Conservation (phyloP, 2,797 vertebrate species). For the Psittacula derbiana region DNA sequence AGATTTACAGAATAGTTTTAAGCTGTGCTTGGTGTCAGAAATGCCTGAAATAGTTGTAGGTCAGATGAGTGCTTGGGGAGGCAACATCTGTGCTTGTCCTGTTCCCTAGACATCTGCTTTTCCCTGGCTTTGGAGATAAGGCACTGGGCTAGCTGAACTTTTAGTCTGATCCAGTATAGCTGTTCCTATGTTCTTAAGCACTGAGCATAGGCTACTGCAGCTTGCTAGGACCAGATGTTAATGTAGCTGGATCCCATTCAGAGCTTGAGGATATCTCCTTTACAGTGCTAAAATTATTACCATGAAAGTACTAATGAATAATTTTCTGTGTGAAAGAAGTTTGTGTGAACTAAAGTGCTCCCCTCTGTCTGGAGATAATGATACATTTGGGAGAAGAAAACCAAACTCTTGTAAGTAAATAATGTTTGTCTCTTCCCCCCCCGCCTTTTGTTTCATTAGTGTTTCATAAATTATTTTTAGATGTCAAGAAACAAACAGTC, state of each 20-base stretch:
- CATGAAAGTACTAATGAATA: constrained; percentile 11
- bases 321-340: constrained; percentile 14
- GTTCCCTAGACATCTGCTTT: not conserved
- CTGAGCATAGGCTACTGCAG: not conserved
- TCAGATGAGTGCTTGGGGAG: not conserved
- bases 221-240: not conserved
- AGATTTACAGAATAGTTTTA: not conserved
- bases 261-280: not conserved
- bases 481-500: not conserved
- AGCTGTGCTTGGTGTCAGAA: not conserved
- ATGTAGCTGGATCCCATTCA: not conserved
- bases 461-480: not conserved
- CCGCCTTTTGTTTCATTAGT: not conserved
- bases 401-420: constrained; percentile 15
- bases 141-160: not conserved
- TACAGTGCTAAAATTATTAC: not conserved
- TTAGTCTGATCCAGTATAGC: not conserved
- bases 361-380: constrained; percentile 4
- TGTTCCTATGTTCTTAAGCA: not conserved
- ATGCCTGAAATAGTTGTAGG: not conserved
- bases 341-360: not conserved
- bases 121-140: not conserved
- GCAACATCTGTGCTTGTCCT: not conserved
- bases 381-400: constrained; percentile 3
- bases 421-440: not conserved